Evolutionary conservation across 1,140 invertebrate genomes (phyloP), one percentile per base, ranked within the genome.

Genomic region (Chrysomallon squamiferum): DNA sequence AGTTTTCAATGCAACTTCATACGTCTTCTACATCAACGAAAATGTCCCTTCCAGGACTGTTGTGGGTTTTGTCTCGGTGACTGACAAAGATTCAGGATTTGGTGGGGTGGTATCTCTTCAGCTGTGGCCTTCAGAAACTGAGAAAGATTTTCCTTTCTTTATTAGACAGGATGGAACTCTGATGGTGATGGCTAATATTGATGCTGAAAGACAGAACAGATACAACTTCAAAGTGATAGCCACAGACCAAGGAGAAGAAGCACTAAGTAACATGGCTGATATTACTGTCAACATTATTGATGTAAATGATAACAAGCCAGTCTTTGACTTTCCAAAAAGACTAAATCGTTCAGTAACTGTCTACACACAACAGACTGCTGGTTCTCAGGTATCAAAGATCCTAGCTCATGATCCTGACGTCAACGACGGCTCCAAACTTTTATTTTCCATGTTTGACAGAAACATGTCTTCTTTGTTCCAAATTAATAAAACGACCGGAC

Each of bases 181-280:
- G n/a, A 30, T 56, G 6, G 56, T 35, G 27, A 47, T 41, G 0
- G 30, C 13, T 6, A 22, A 15, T 18, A 86, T 97, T 56, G 95
- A 97, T 84, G 88, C 94, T 67, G 95, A 98, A 88, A 89, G 86
- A 66, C 90, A 58, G 84, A 90, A 1, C 89, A 81, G 89, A 45
- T 97, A 96, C 84, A 90, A 91, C 79, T 91, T 98, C 66, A 87
- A 90, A 65, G 91, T 98, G 0, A 88, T 95, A 18, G 96, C 95
- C 2, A 92, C 90, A 82, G 96, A 98, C 88, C 93, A 95, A 87
- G 96, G 95, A 13, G 90, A 89, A 69, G 94, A 94, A 18, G 90
- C 92, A 0, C 91, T 95, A 76, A 93, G 92, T 5, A 93, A 94
- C 3, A 93, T 93, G 0, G 93, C 93, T 2, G 93, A 92, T 0